phyloP scores from a whole-genome alignment of 2,888 invertebrate genomes.

The Helleia helle region DNA sequence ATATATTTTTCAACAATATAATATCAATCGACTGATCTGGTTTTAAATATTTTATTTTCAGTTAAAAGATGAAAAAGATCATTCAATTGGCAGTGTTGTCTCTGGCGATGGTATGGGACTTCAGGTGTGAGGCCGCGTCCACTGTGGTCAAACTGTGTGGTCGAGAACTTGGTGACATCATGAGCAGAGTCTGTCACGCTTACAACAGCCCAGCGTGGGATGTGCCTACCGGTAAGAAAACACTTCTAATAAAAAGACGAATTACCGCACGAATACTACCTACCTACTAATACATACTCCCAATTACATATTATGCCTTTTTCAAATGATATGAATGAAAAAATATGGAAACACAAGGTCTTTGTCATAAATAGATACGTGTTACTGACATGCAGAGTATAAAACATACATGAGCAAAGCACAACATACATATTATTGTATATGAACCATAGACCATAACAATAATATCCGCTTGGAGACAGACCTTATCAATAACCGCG shows the following conservation, averaged over 20 bases:
- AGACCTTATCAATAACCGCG: conserved; percentile 30
- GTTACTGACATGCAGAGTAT: conserved; percentile 1
- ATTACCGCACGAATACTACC: too few relatives aligned
- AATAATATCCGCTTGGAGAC: conserved; percentile 51
- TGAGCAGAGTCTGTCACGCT: conserved; percentile 58
- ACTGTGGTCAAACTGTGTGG: conserved; percentile 54
- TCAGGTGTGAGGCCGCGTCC: conserved; percentile 36
- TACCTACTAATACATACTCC: too few relatives aligned
- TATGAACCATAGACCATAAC: conserved; percentile 15
- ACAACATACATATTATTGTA: neutral
- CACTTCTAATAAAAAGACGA: too few relatives aligned
- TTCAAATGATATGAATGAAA: too few relatives aligned
- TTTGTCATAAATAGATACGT: too few relatives aligned
- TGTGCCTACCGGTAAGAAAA: conserved; percentile 48
- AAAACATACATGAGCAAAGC: neutral
- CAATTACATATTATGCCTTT: too few relatives aligned
- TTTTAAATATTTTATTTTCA: conserved; percentile 4
- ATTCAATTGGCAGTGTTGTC: conserved; percentile 41
- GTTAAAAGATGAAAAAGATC: conserved; percentile 29
- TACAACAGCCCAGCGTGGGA: conserved; percentile 65
- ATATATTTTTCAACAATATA: too few relatives aligned
- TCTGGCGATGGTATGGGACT: conserved; percentile 37
- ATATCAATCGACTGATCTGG: too few relatives aligned
- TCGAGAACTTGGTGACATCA: conserved; percentile 53
- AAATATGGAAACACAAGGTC: too few relatives aligned